Evolutionary conservation across 2,113 vertebrate species (phyloP).

Genomic region (Sinocyclocheilus grahami): DNA sequence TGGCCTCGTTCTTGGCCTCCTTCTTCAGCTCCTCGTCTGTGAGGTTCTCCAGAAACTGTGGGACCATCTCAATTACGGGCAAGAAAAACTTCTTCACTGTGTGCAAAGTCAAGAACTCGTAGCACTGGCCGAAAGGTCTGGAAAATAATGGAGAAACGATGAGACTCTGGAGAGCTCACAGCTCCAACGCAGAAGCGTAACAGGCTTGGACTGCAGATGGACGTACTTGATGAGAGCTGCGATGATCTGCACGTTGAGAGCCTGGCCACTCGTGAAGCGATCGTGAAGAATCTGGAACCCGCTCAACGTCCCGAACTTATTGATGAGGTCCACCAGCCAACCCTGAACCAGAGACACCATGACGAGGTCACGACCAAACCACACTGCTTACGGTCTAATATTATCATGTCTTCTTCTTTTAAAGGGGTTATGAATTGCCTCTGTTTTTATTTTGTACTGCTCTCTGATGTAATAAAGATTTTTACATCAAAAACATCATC

Average conservation of each 20-base stretch:
- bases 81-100: conserved; percentile 99
- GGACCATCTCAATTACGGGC: conserved; percentile 99
- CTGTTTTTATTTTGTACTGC: no score
- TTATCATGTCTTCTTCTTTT: no score
- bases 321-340: conserved; percentile 98
- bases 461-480: no score
- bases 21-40: conserved; percentile 99
- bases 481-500: no score
- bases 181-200: no score
- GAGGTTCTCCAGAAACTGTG: conserved; percentile 98
- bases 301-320: conserved; percentile 97
- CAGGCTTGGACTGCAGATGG: no score
- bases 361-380: neutral
- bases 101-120: conserved; percentile 96
- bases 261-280: conserved; percentile 95
- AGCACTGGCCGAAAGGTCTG: conserved; percentile 99
- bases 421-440: no score
- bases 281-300: conserved; percentile 98
- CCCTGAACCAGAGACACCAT: conserved; percentile 76
- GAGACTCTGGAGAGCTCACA: no score
- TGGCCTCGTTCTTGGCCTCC: conserved; percentile 99
- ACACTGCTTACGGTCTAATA: neutral
- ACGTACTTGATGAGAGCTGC: conserved; percentile 99
- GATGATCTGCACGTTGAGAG: conserved; percentile 98
- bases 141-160: neutral